Base-by-base conservation (phyloP, 2,113 vertebrate genomes). In the Stigmatopora nigra region DNA sequence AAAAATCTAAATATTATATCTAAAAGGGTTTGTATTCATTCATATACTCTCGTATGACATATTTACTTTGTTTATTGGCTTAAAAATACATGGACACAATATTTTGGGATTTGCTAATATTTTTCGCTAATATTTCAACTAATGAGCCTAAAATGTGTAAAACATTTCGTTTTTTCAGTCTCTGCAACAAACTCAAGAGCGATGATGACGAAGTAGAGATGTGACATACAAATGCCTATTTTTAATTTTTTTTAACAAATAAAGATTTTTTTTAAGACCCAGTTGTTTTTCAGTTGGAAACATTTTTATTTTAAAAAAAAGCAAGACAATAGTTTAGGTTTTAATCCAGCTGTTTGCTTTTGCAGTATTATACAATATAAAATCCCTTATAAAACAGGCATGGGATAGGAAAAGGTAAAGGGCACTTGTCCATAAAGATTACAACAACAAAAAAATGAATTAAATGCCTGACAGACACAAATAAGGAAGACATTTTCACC, bases 301-400 rank as follows among this genome's bases (percentile, higher is more conserved):
- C 4, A 41, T 7, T n/a, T 61, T 10, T n/a, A n/a, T n/a, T 2
- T 5, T 15, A 31, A 31, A 56, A 15, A 13, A 44, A 60, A 59
- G 10, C 20, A 10, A 44, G n/a, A 45, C 11, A 69, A 68, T 75
- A 63, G 77, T 81, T 57, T 78, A 66, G 51, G 67, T 81, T 90
- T 90, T 88, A 88, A 88, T 90, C 86, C 85, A 88, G 82, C 78
- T 76, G 78, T 87, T 87, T 82, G 81, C 86, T 84, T 84, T 79
- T 86, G 86, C 82, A 88, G 78, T 80, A 78, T 69, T 81, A 72
- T 61, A 80, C 69, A 82, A 75, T 83, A 86, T 80, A 87, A 86
- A 87, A 81, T 85, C 84, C 80, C 84, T 81, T 79, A 76, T 83
- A 78, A 86, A 88, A 85, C 4, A 56, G 51, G 51, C 41, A 48